Conservation (phyloP, 2,888 invertebrate species). For the Leptopilina syphax region DNA sequence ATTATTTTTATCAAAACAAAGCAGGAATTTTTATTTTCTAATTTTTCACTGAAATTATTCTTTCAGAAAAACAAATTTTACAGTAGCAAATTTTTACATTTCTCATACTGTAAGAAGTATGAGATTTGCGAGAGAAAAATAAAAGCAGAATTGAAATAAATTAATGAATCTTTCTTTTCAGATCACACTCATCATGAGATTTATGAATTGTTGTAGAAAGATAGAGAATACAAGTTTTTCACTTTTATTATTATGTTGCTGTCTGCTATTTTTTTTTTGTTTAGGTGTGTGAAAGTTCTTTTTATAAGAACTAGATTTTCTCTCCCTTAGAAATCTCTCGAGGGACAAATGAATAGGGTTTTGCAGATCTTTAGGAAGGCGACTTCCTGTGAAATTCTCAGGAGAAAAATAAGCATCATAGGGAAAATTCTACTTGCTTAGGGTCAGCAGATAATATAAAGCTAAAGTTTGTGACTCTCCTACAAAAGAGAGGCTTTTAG, state of each 20-base stretch:
- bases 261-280: not conserved
- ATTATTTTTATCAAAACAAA: not conserved
- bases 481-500: not conserved
- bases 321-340: conserved; percentile 27
- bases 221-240: not conserved
- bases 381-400: conserved; percentile 14
- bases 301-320: not conserved
- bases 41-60: not conserved
- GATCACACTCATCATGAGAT: not conserved
- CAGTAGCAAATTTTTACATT: too few species aligned
- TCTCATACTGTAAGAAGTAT: not conserved
- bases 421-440: conserved; percentile 7
- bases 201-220: not conserved
- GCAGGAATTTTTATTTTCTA: not conserved
- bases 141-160: not conserved
- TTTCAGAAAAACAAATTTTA: too few species aligned
- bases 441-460: conserved; percentile 1
- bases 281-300: not conserved
- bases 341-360: conserved; percentile 23
- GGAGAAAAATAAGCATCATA: conserved; percentile 20
- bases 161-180: not conserved
- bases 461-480: conserved; percentile 2
- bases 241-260: not conserved
- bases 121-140: not conserved
- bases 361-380: not conserved